Conservation (phyloP, 2,888 invertebrate species). For the Eupithecia vulgata region DNA sequence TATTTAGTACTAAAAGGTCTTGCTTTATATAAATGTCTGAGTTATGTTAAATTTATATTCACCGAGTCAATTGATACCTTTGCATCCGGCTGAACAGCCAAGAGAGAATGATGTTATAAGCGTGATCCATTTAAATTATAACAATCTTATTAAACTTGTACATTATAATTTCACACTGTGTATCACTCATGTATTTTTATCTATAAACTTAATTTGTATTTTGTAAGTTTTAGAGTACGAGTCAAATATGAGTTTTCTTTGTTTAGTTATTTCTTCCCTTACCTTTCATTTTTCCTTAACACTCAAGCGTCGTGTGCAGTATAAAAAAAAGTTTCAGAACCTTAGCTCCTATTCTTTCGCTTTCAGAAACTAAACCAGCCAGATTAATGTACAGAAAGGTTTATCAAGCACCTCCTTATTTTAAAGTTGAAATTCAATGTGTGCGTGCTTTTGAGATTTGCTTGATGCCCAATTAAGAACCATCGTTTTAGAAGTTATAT, state of each 20-base stretch:
- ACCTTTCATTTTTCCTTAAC: not conserved
- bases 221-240: not conserved
- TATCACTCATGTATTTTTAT: no score
- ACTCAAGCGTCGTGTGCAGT: not conserved
- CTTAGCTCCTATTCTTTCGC: not conserved
- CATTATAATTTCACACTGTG: not conserved
- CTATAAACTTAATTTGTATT: not conserved
- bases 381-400: not conserved
- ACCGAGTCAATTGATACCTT: not conserved
- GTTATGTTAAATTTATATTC: not conserved
- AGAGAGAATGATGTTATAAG: not conserved
- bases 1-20: not conserved
- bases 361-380: not conserved
- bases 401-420: not conserved
- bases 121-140: not conserved
- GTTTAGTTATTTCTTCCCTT: not conserved
- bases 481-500: slow-evolving; percentile 31
- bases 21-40: not conserved
- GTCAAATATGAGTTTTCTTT: not conserved
- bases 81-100: not conserved
- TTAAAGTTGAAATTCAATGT: slow-evolving; percentile 16
- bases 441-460: slow-evolving; percentile 20
- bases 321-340: not conserved
- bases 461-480: slow-evolving; percentile 29
- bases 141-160: not conserved